phyloP scores from a whole-genome alignment of 2,888 invertebrate genomes.

The Eupithecia abbreviata region DNA sequence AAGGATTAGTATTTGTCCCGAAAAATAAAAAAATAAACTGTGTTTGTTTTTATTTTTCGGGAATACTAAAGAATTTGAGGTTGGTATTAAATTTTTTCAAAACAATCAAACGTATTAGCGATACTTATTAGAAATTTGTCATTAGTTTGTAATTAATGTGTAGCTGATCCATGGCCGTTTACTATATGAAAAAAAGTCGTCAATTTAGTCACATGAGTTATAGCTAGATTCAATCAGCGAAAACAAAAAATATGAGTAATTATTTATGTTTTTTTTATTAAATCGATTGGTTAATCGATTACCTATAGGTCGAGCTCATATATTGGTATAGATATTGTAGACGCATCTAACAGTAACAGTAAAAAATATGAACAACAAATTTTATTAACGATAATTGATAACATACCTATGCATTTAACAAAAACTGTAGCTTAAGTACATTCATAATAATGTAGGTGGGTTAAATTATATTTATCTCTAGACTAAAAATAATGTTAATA shows the following conservation, averaged over 20 bases:
- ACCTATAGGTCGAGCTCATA: no score
- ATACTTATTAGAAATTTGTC: not conserved
- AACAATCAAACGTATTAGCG: no score
- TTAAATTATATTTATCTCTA: not conserved
- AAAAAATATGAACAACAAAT: not conserved
- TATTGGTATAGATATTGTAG: not conserved
- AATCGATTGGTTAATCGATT: no score
- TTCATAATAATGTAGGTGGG: not conserved
- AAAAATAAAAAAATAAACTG: no score
- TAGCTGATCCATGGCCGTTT: not conserved
- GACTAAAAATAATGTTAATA: not conserved
- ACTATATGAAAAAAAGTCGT: not conserved
- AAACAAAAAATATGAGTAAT: slow-evolving; percentile 4
- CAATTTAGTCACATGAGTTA: not conserved
- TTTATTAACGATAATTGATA: not conserved
- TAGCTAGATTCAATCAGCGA: not conserved
- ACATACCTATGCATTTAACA: not conserved
- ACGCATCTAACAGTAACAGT: not conserved
- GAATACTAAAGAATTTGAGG: no score
- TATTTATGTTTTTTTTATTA: not conserved
- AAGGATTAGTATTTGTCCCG: no score
- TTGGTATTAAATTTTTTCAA: no score
- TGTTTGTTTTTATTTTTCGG: no score
- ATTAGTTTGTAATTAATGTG: not conserved
- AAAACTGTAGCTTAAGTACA: not conserved